These are phyloP conservation scores for Drosophila dives DNA, from an alignment of 2,888 invertebrate species.

Conservation along the genomic window DNA sequence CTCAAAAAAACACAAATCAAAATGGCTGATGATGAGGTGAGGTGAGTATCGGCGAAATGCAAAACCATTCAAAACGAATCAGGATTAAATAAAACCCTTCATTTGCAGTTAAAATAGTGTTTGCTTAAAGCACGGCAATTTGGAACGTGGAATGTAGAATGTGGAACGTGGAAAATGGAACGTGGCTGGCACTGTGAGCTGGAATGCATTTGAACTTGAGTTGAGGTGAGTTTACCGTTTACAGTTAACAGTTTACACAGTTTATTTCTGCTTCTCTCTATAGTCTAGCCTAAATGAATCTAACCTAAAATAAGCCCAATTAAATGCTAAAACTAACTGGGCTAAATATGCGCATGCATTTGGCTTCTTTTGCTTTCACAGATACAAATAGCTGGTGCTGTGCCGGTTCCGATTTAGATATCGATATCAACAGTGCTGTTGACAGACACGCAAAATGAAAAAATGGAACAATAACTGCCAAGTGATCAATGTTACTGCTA, in stretches of 20 bases:
- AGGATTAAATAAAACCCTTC: not conserved
- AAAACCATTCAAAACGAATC: not conserved
- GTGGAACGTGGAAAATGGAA: not conserved
- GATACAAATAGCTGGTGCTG: constrained; percentile 31
- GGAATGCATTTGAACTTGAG: not conserved
- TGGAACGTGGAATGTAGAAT: too few species aligned
- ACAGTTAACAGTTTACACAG: too few species aligned
- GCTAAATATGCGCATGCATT: constrained; percentile 1
- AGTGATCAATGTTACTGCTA: constrained; percentile 50
- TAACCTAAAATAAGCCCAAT: constrained; percentile 12
- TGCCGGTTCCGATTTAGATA: constrained; percentile 9
- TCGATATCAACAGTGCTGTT: constrained; percentile 2
- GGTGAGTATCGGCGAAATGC: constrained; percentile 87
- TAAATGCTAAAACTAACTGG: constrained; percentile 9
- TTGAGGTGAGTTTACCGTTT: constrained; percentile 36
- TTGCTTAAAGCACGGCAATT: not conserved
- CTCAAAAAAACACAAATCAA: constrained; percentile 85
- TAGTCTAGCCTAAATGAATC: not conserved
- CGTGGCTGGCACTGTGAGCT: not conserved
- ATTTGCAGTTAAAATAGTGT: constrained; percentile 33
- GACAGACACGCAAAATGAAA: constrained; percentile 12
- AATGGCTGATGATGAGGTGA: constrained; percentile 98
- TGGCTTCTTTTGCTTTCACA: constrained; percentile 61
- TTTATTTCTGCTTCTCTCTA: not conserved
- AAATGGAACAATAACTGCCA: constrained; percentile 38